phyloP scores from a whole-genome alignment of 2,888 invertebrate genomes.

The Drosophila stalkeri region DNA sequence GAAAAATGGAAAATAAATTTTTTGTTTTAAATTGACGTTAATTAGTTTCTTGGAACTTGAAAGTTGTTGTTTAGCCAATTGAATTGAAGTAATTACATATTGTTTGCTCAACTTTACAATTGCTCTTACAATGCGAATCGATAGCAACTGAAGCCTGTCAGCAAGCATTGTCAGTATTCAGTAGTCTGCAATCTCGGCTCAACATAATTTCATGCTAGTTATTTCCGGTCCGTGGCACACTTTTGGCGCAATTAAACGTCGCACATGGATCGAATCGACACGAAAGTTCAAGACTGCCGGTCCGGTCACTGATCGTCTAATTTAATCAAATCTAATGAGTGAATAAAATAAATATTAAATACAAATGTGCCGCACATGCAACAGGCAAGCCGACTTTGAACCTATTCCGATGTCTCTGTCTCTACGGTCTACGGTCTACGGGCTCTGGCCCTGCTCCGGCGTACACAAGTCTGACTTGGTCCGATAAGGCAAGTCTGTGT shows the following conservation, averaged over 20 bases:
- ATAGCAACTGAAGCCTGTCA: conserved; percentile 40
- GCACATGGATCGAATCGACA: conserved; percentile 13
- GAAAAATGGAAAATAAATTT: conserved; percentile 18
- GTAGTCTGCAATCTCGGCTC: neutral
- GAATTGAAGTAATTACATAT: conserved; percentile 34
- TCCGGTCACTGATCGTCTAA: conserved; percentile 47
- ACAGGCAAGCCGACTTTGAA: conserved; percentile 47
- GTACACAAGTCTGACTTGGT: conserved; percentile 35
- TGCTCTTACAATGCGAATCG: conserved; percentile 33
- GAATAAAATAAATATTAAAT: neutral
- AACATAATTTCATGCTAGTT: conserved; percentile 31
- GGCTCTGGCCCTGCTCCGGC: conserved; percentile 20
- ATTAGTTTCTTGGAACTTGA: conserved; percentile 69
- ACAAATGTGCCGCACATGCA: conserved; percentile 18
- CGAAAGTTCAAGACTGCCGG: conserved; percentile 55
- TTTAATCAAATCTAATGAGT: conserved; percentile 44
- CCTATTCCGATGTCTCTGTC: conserved; percentile 10
- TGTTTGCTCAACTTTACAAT: conserved; percentile 18
- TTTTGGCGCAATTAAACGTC: conserved; percentile 39
- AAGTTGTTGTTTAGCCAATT: conserved; percentile 59
- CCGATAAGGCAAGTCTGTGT: conserved; percentile 39
- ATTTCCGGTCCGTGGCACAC: conserved; percentile 55
- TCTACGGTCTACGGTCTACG: neutral
- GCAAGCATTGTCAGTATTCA: neutral
- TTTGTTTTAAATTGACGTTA: conserved; percentile 54